A percentile compares a stretch with the other conserved stretches of the same genome.
Evolutionary conservation across 2,113 vertebrate species (phyloP).

Genomic region (Ophiodon elongatus): DNA sequence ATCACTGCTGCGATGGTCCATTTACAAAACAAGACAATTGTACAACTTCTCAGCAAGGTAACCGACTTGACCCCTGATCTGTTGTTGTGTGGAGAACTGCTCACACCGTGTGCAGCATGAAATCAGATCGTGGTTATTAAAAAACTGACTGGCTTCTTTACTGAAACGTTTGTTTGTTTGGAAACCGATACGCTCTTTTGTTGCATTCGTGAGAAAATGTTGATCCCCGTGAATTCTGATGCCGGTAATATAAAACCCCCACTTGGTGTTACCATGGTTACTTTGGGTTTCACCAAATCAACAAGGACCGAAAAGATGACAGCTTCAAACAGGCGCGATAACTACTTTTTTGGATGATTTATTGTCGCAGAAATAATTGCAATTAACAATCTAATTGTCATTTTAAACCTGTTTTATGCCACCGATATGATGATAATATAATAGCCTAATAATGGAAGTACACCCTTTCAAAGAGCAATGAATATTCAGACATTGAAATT

Average conservation of each 20-base stretch:
- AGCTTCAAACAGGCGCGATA: not conserved
- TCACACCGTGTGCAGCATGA: too few species aligned
- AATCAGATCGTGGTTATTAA: too few species aligned
- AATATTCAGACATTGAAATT: not conserved
- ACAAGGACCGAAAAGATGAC: not conserved
- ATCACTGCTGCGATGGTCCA: not conserved
- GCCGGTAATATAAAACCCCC: not conserved
- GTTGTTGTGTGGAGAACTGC: not conserved
- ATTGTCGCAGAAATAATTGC: not conserved
- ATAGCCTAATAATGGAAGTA: not conserved
- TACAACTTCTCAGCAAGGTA: not conserved
- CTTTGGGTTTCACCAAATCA: not conserved
- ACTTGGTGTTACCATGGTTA: not conserved
- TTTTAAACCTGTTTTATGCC: not conserved
- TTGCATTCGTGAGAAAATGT: not conserved
- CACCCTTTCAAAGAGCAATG: not conserved
- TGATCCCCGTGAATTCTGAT: not conserved
- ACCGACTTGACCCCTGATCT: not conserved
- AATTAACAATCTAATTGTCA: not conserved
- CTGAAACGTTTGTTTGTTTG: too few species aligned
- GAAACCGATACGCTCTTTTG: not conserved
- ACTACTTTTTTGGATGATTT: not conserved
- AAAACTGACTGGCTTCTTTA: too few species aligned
- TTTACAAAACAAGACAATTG: not conserved
- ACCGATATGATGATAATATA: not conserved